These are phyloP conservation scores for Collichthys lucidus DNA, from an alignment of 2,113 vertebrate species.

Conservation along the genomic window DNA sequence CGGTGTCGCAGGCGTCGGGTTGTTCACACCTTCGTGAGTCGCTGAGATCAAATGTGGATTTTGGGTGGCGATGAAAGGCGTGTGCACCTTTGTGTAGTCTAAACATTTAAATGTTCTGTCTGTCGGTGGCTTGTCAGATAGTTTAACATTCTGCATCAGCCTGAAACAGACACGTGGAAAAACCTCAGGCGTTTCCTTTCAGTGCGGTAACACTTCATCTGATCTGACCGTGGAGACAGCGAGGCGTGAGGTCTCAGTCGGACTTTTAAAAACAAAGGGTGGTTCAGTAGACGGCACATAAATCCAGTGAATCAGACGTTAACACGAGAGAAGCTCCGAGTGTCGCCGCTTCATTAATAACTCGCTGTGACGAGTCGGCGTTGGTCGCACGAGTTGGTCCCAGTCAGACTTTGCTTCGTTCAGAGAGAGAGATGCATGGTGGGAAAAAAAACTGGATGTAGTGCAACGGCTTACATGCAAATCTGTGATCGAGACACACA, in stretches of 20 bases:
- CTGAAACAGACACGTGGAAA: too few relatives aligned
- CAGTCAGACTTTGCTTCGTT: slow-evolving; percentile 28
- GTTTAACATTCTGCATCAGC: too few relatives aligned
- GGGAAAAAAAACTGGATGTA: slow-evolving; percentile 17
- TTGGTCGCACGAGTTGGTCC: slow-evolving; percentile 58
- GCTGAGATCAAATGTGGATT: too few relatives aligned
- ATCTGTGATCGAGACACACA: slow-evolving; percentile 26
- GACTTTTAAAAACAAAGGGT: slow-evolving; percentile 10
- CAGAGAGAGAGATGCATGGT: not conserved
- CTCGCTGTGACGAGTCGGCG: not conserved
- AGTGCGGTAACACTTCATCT: too few relatives aligned
- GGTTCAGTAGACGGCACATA: slow-evolving; percentile 64
- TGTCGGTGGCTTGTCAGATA: too few relatives aligned
- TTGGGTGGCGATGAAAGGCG: too few relatives aligned
- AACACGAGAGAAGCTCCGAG: slow-evolving; percentile 4
- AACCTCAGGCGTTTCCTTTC: too few relatives aligned
- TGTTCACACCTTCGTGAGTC: too few relatives aligned
- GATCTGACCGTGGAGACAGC: too few relatives aligned
- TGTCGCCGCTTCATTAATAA: not conserved
- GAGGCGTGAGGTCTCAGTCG: slow-evolving; percentile 24
- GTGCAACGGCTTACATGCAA: slow-evolving; percentile 59
- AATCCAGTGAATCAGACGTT: slow-evolving; percentile 68
- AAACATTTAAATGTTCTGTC: too few relatives aligned
- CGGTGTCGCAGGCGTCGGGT: too few relatives aligned
- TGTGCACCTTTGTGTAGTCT: too few relatives aligned